Evolutionary conservation across 2,113 vertebrate species (phyloP), one percentile per base, ranked within the genome.

Genomic region (Rynchops niger): DNA sequence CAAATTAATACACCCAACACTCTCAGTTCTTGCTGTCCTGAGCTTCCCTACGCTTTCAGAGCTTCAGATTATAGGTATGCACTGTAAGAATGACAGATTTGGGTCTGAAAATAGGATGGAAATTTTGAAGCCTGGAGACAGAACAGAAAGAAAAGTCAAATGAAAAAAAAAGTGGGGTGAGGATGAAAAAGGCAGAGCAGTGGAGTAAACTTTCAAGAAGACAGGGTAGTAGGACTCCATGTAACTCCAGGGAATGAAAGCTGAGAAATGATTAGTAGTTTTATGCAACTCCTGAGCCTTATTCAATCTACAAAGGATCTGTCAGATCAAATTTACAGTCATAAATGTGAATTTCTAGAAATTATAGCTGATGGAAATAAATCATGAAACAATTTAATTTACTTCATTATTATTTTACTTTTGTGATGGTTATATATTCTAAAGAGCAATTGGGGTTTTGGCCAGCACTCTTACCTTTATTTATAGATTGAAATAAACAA

Each of bases 401-500:
- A 72, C 53, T 95, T 70, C 86, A 90, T 92, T 92, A 76, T 88
- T 78, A 83, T 95, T 96, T 96, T 86, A 59, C 9, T 86, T 77
- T 71, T 91, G 74, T 59, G 58, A 72, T 22, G 40, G 66, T 85
- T 96, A 43, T 95, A 89, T 79, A 93, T 72, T 95, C 90, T 66
- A 86, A 93, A 77, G 74, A 83, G 50, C 58, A 95, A 65, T 2
- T 80, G 67, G 29, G 86, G 25, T 19, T 83, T 80, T 83, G 55
- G 76, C 42, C 42, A 83, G 82, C 42, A 80, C 15, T 86, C 45
- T 63, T 65, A 63, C 30, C 21, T 90, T 95, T 83, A 93, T 95
- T 96, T 96, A 95, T 88, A 95, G 78, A 86, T 65, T 77, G 85
- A 95, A 95, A 96, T 94, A 95, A 92, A 93, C 6, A 93, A 71